phyloP scores from a whole-genome alignment of 1,140 invertebrate species.

The Steinernema feltiae region DNA sequence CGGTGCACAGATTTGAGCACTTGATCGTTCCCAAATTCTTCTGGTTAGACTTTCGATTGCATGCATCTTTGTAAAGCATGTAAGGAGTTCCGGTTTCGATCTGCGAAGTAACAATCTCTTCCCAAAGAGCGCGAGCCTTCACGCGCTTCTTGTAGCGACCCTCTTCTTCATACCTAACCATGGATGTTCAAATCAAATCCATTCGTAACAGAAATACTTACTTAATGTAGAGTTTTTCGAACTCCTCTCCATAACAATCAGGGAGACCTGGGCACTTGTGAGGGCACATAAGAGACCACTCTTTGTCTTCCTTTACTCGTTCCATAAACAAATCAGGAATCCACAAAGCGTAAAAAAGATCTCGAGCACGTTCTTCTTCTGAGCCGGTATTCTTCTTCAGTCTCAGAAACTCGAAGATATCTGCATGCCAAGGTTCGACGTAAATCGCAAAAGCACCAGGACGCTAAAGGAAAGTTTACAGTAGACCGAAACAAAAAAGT shows the following conservation, averaged over 20 bases:
- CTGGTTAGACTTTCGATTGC: conserved; percentile 93
- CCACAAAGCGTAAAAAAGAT: conserved; percentile 93
- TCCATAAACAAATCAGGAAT: conserved; percentile 97
- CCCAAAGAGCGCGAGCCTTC: conserved; percentile 81
- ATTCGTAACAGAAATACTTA: conserved; percentile 19
- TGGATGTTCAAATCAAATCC: neutral
- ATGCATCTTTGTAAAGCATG: conserved; percentile 75
- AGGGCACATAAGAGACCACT: conserved; percentile 94
- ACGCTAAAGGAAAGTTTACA: conserved; percentile 61
- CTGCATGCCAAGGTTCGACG: conserved; percentile 94
- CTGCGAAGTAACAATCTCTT: conserved; percentile 84
- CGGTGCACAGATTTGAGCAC: conserved; percentile 94
- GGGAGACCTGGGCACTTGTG: conserved; percentile 78
- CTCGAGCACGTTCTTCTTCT: conserved; percentile 81
- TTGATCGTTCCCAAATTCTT: conserved; percentile 97
- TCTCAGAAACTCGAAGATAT: conserved; percentile 88
- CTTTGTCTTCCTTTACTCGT: conserved; percentile 75
- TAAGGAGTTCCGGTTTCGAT: conserved; percentile 97
- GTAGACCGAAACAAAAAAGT: neutral
- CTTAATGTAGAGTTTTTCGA: conserved; percentile 77
- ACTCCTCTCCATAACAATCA: conserved; percentile 87
- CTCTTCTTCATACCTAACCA: conserved; percentile 73
- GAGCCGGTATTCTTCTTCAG: conserved; percentile 86
- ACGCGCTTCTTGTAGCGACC: conserved; percentile 71
- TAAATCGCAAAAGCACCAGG: conserved; percentile 95